Evolutionary conservation across 2,888 invertebrate genomes (phyloP).

Genomic region (Doris montereyensis): DNA sequence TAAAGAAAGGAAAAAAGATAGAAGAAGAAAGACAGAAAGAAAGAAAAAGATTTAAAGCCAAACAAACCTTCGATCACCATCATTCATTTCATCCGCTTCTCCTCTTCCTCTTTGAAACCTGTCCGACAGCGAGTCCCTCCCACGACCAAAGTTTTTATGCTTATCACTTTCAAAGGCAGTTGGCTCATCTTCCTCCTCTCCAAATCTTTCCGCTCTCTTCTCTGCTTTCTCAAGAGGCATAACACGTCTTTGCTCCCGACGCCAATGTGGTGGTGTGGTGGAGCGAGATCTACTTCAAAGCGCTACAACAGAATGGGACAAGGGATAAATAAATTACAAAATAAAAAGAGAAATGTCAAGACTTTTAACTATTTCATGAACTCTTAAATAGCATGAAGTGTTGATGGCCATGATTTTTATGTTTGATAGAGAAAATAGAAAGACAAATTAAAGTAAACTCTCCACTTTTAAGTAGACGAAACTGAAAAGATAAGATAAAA

Average conservation of each 20-base stretch:
- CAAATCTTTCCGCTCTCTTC: constrained; percentile 28
- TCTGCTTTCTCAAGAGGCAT: constrained; percentile 33
- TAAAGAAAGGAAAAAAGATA: not conserved
- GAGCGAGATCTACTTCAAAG: constrained; percentile 85
- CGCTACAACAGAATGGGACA: constrained; percentile 34
- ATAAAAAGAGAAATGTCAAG: too few relatives aligned
- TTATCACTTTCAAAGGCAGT: too few relatives aligned
- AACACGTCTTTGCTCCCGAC: constrained; percentile 65
- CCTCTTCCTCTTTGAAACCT: constrained; percentile 26
- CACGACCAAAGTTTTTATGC: not conserved
- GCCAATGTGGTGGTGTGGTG: constrained; percentile 95
- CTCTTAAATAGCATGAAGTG: too few relatives aligned
- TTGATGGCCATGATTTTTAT: too few relatives aligned
- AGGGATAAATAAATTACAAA: too few relatives aligned
- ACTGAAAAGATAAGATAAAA: too few relatives aligned
- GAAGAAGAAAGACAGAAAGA: not conserved
- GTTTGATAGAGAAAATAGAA: too few relatives aligned
- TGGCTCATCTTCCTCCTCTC: too few relatives aligned
- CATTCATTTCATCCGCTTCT: not conserved
- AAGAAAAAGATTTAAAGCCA: not conserved
- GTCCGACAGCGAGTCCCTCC: constrained; percentile 4
- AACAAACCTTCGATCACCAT: not conserved
- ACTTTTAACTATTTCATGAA: too few relatives aligned
- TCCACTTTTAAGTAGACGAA: too few relatives aligned
- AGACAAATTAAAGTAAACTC: too few relatives aligned